Evolutionary conservation across 2,888 invertebrate genomes (phyloP).

Genomic region (Lordiphosa andalusiaca): DNA sequence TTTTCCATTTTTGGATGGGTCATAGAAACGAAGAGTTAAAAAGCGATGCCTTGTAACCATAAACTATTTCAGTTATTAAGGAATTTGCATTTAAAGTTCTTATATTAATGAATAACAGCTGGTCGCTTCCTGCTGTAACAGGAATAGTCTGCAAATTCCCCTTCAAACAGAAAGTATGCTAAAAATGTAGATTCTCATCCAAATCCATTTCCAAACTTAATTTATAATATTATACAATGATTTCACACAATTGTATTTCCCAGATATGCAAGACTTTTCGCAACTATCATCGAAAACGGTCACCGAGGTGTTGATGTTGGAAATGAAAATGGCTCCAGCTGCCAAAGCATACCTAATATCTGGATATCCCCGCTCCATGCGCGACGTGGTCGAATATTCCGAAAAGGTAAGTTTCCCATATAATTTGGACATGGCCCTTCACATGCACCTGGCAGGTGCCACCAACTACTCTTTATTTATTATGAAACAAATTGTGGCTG

Average conservation of each 20-base stretch:
- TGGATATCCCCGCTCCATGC: conserved; percentile 94
- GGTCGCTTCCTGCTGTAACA: too few relatives aligned
- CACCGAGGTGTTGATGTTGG: conserved; percentile 93
- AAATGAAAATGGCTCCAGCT: conserved; percentile 95
- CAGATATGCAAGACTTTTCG: conserved; percentile 94
- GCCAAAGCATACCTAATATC: conserved; percentile 93
- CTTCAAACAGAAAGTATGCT: too few relatives aligned
- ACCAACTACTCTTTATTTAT: conserved; percentile 27
- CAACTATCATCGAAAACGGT: conserved; percentile 92
- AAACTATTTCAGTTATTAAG: too few relatives aligned
- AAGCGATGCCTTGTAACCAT: too few relatives aligned
- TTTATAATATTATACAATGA: background rate
- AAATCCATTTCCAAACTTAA: too few relatives aligned
- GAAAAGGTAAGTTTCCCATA: conserved; percentile 85
- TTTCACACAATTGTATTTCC: background rate
- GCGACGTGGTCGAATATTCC: conserved; percentile 94
- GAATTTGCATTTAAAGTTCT: too few relatives aligned
- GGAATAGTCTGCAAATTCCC: too few relatives aligned
- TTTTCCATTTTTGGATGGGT: too few relatives aligned
- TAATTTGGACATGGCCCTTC: background rate
- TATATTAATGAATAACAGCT: too few relatives aligned
- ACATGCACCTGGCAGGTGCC: background rate
- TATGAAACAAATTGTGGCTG: conserved; percentile 34
- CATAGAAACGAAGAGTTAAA: too few relatives aligned
- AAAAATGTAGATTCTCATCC: too few relatives aligned